Evolutionary conservation across 2,888 invertebrate genomes (phyloP).

Genomic region (Ochlodes sylvanus): DNA sequence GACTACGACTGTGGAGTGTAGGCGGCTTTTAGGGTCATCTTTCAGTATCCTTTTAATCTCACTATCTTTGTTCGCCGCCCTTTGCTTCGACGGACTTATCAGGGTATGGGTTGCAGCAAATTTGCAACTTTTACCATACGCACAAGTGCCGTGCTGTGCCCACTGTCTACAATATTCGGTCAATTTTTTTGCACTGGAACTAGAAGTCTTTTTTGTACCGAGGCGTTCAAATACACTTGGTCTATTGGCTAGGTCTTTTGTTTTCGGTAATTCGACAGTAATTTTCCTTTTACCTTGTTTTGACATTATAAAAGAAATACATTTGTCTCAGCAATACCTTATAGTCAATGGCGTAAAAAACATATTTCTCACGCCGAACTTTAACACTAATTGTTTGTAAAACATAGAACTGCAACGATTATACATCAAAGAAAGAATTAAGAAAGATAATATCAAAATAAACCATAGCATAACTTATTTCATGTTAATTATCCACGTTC

Average conservation of each 20-base stretch:
- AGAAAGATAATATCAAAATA: not conserved
- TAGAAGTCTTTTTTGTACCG: constrained; percentile 88
- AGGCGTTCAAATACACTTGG: constrained; percentile 94
- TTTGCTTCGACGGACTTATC: constrained; percentile 90
- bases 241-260: constrained; percentile 87
- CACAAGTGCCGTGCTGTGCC: constrained; percentile 91
- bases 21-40: constrained; percentile 87
- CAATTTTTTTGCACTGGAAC: constrained; percentile 82
- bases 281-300: constrained; percentile 91
- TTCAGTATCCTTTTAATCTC: constrained; percentile 80
- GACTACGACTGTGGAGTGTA: constrained; percentile 87
- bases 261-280: constrained; percentile 90
- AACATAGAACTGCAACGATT: not conserved
- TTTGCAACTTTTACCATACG: constrained; percentile 91
- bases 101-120: constrained; percentile 90
- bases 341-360: constrained; percentile 54
- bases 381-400: constrained; percentile 2
- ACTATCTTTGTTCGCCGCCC: constrained; percentile 87
- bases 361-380: constrained; percentile 54
- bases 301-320: constrained; percentile 82
- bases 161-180: constrained; percentile 91
- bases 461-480: constrained; percentile 6
- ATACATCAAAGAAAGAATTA: constrained; percentile 2
- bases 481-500: not conserved
- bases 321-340: constrained; percentile 70